Base-by-base conservation (phyloP, 2,797 vertebrate species). In the Gouania willdenowi region DNA sequence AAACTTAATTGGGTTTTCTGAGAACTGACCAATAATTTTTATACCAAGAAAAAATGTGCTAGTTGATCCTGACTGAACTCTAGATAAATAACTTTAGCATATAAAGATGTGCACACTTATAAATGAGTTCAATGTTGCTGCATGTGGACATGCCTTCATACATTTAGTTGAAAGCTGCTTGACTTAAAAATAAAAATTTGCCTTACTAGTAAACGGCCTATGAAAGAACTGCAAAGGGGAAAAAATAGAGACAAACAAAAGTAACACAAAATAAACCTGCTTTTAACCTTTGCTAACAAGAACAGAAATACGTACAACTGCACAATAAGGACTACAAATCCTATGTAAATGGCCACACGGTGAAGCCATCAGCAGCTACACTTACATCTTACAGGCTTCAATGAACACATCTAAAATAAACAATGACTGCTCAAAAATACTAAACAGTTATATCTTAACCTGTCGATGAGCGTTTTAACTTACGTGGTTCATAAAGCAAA, bases 271-370 rank as follows among this genome's bases (percentile, higher is more conserved):
- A n/a, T n/a, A n/a, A n/a, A n/a, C n/a, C n/a, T n/a, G n/a, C n/a
- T n/a, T n/a, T n/a, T n/a, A n/a, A n/a, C n/a, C n/a, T n/a, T n/a
- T n/a, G n/a, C n/a, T n/a, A n/a, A n/a, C n/a, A n/a, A n/a, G n/a
- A n/a, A n/a, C n/a, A n/a, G n/a, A n/a, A n/a, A n/a, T n/a, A n/a
- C n/a, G n/a, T n/a, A n/a, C n/a, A n/a, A n/a, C n/a, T n/a, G n/a
- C n/a, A n/a, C n/a, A n/a, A n/a, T n/a, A n/a, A n/a, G n/a, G n/a
- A n/a, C n/a, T n/a, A n/a, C n/a, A n/a, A n/a, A n/a, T n/a, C n/a
- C n/a, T 7, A 4, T 26, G 9, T n/a, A 27, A 26, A 37, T 29
- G 18, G 6, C 59, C 56, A 70, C 56, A 51, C 3, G 23, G 49
- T 23, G 43, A 43, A 14, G 12, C 36, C 59, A 35, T 30, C 36